A percentile compares a stretch with the other conserved stretches of the same genome.
phyloP scores from a whole-genome alignment of 2,888 invertebrate genomes.

The Agrenia bidenticulata region DNA sequence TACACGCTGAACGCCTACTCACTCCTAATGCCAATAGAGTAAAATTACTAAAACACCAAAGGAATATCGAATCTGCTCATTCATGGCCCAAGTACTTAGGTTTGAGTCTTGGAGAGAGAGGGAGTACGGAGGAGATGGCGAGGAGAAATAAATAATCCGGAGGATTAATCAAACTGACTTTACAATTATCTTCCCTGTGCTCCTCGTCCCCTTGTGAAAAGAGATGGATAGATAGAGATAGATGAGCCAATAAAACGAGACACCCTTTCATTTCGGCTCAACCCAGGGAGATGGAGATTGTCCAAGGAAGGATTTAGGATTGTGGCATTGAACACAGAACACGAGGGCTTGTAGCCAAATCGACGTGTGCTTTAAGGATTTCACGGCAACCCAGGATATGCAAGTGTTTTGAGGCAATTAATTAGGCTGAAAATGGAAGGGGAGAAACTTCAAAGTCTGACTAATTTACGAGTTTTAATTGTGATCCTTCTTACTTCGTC shows the following conservation, averaged over 20 bases:
- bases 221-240: slow-evolving; percentile 19
- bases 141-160: slow-evolving; percentile 21
- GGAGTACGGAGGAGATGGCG: too few species aligned
- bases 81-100: too few species aligned
- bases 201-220: not conserved
- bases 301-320: not conserved
- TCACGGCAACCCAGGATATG: not conserved
- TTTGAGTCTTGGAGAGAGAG: too few species aligned
- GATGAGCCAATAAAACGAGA: slow-evolving; percentile 20
- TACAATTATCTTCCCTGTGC: slow-evolving; percentile 19
- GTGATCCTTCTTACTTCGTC: slow-evolving; percentile 7
- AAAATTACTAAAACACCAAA: too few species aligned
- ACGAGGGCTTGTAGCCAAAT: not conserved
- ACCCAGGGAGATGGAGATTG: slow-evolving; percentile 1
- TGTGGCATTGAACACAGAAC: too few species aligned
- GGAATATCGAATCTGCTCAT: too few species aligned
- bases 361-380: slow-evolving; percentile 3
- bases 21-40: too few species aligned
- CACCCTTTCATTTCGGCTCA: slow-evolving; percentile 6
- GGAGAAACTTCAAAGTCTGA: slow-evolving; percentile 14
- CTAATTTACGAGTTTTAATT: slow-evolving; percentile 17
- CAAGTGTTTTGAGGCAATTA: slow-evolving; percentile 8
- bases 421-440: slow-evolving; percentile 10
- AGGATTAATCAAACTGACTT: slow-evolving; percentile 22
- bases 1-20: not conserved